Conservation (phyloP, 2,113 vertebrate species). For the Microcebus murinus region DNA sequence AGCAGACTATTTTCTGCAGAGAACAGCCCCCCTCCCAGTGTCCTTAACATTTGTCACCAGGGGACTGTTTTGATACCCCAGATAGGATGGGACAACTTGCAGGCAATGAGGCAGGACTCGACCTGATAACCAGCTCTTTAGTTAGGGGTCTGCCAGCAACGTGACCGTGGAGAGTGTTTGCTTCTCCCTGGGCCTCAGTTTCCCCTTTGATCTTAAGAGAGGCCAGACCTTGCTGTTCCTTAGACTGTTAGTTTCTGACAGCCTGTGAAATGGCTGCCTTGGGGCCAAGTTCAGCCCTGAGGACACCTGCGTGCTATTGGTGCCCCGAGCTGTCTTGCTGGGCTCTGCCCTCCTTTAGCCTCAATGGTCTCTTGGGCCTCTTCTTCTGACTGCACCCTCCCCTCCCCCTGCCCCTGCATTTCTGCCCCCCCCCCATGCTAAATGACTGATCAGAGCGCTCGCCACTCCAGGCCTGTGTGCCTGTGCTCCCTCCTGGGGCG, state of each 20-base stretch:
- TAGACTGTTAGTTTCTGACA: neutral
- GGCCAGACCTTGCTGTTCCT: neutral
- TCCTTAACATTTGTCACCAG: neutral
- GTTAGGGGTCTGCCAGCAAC: neutral
- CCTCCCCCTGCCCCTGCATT: neutral
- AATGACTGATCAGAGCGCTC: neutral
- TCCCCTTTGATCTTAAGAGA: neutral
- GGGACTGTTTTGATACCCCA: neutral
- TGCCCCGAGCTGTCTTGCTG: neutral
- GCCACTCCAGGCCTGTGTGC: neutral
- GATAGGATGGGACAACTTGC: neutral
- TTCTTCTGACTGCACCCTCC: neutral
- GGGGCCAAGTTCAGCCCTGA: neutral
- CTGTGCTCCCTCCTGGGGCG: neutral
- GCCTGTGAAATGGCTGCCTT: neutral
- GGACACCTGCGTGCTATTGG: neutral
- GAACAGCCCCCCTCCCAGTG: neutral
- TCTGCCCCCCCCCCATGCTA: neutral
- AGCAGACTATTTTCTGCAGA: neutral
- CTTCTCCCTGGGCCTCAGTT: neutral
- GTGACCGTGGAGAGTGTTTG: neutral
- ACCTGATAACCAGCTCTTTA: neutral
- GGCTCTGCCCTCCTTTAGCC: neutral
- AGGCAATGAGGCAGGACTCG: neutral
- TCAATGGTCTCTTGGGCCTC: neutral